Percentiles rank a stretch among this genome's conserved stretches.
Evolutionary conservation across 2,888 invertebrate species (phyloP).

Genomic region (Silvanus unidentatus): DNA sequence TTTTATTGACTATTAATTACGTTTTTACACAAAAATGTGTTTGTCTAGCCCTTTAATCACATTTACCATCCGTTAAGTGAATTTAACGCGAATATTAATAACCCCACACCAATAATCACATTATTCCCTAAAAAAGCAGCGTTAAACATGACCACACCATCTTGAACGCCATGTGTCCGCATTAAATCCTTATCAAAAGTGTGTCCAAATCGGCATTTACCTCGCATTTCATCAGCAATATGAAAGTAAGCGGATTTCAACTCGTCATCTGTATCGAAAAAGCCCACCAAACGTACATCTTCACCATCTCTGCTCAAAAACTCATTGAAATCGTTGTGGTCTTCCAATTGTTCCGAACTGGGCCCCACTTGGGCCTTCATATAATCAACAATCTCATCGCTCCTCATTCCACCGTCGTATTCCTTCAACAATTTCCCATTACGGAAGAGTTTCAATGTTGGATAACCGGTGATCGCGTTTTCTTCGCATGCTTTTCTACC

Average conservation of each 20-base stretch:
- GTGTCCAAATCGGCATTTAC: slow-evolving; percentile 84
- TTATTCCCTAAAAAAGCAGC: slow-evolving; percentile 86
- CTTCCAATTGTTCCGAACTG: slow-evolving; percentile 75
- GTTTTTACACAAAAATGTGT: no score
- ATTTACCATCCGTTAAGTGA: no score
- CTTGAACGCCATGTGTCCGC: not conserved
- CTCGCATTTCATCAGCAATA: slow-evolving; percentile 81
- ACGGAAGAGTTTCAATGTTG: slow-evolving; percentile 92
- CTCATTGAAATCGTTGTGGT: slow-evolving; percentile 62
- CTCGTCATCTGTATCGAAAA: slow-evolving; percentile 67
- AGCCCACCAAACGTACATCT: slow-evolving; percentile 68
- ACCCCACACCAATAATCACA: no score
- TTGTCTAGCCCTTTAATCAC: no score
- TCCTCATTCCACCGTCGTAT: slow-evolving; percentile 85
- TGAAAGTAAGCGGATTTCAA: slow-evolving; percentile 77
- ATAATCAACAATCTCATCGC: slow-evolving; percentile 68
- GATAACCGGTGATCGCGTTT: slow-evolving; percentile 88
- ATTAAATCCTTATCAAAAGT: slow-evolving; percentile 62
- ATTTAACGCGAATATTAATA: no score
- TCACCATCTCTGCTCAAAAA: slow-evolving; percentile 66
- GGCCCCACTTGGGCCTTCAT: slow-evolving; percentile 93
- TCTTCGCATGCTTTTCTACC: slow-evolving; percentile 84
- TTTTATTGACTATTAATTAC: no score
- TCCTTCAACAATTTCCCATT: slow-evolving; percentile 81
- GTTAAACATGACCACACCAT: slow-evolving; percentile 78